A percentile compares a stretch with the other conserved stretches of the same genome.
Conservation (phyloP, 2,113 vertebrate species). For the Craseonycteris thonglongyai region DNA sequence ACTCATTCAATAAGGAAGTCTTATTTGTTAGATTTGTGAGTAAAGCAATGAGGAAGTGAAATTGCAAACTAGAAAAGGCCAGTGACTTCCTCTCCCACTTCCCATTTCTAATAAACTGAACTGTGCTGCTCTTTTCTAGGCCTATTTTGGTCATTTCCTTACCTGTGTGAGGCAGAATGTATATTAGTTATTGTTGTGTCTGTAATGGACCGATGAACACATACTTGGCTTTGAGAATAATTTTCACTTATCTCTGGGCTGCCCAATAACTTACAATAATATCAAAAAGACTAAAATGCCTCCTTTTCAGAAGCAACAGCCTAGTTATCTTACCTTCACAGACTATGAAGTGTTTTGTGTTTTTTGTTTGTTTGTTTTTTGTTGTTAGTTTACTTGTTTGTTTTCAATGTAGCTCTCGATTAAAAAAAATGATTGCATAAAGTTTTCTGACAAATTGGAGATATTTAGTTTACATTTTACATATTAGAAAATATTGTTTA, state of each 20-base stretch:
- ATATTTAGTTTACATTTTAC: background rate
- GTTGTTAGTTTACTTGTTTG: background rate
- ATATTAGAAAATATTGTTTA: background rate
- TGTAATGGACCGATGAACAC: background rate
- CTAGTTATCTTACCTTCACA: background rate
- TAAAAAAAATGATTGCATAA: background rate
- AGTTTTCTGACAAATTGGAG: background rate
- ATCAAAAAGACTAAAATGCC: background rate
- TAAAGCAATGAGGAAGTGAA: background rate
- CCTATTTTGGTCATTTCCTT: background rate
- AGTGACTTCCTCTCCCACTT: no score
- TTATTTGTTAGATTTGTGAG: background rate
- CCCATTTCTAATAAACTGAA: background rate
- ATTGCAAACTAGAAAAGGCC: background rate
- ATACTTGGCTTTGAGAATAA: background rate
- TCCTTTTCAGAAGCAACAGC: background rate
- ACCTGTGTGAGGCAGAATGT: background rate
- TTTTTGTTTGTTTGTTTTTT: background rate
- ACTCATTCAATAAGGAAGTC: background rate
- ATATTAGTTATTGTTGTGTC: background rate
- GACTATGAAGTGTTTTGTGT: no score
- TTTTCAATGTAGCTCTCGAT: background rate
- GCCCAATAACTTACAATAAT: background rate
- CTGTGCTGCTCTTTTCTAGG: background rate
- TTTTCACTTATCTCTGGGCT: background rate